A percentile compares a stretch with the other conserved stretches of the same genome.
These are phyloP conservation scores for Oryzias dopingdopingensis DNA, from an alignment of 2,797 vertebrate species.

Conservation along the genomic window DNA sequence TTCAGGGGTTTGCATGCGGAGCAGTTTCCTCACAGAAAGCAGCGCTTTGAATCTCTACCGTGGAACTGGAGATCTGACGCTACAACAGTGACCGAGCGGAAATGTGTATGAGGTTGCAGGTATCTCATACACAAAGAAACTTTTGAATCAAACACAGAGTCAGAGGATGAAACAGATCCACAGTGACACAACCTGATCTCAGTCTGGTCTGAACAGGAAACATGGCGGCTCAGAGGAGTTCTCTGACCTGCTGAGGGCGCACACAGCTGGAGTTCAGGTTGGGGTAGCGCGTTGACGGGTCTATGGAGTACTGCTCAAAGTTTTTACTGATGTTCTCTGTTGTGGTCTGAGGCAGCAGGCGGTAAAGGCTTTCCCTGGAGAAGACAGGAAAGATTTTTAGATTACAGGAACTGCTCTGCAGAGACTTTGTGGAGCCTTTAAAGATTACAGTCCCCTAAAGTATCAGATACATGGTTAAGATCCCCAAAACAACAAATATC, in stretches of 20 bases:
- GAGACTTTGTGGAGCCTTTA: too few relatives aligned
- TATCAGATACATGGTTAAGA: too few relatives aligned
- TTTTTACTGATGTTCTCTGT: constrained; percentile 97
- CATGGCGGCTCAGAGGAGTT: background rate
- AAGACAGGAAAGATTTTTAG: constrained; percentile 7
- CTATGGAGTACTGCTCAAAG: constrained; percentile 93
- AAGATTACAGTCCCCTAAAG: too few relatives aligned
- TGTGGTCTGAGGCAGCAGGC: constrained; percentile 94
- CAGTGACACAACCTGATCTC: too few relatives aligned
- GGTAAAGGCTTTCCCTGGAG: constrained; percentile 90
- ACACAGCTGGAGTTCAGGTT: constrained; percentile 93
- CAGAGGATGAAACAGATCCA: too few relatives aligned
- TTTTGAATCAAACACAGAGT: background rate
- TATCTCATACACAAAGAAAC: background rate
- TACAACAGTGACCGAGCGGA: background rate
- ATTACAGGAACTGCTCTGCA: background rate
- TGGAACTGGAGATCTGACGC: constrained; percentile 2
- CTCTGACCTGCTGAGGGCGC: constrained; percentile 87
- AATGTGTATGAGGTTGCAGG: too few relatives aligned
- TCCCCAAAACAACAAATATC: too few relatives aligned
- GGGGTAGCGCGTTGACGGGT: constrained; percentile 91
- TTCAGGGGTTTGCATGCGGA: too few relatives aligned
- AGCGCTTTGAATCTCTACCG: background rate
- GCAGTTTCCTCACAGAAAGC: too few relatives aligned
- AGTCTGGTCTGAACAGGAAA: too few relatives aligned